A percentile compares a stretch with the other conserved stretches of the same genome.
Conservation (phyloP, 2,888 invertebrate species). For the Uropetala carovei region DNA sequence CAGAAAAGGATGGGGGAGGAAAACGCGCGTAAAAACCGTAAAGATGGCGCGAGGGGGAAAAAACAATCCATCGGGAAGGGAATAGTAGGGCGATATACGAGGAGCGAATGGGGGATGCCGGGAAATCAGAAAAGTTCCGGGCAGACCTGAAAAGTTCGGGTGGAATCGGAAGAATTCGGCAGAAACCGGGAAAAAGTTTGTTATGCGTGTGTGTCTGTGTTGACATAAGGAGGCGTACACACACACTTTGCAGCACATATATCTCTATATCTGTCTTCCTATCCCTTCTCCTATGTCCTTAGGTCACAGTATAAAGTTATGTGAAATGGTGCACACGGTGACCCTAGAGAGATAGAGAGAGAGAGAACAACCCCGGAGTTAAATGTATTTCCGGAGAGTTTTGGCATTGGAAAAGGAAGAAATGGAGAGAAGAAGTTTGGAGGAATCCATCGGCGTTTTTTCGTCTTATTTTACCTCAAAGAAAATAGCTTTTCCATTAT, state of each 20-base stretch:
- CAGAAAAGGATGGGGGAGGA: background rate
- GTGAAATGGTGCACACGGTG: background rate
- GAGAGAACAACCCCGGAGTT: slow-evolving; percentile 46
- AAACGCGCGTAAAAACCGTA: background rate
- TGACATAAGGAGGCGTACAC: background rate
- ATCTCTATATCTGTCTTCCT: background rate
- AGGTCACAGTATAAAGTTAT: slow-evolving; percentile 49
- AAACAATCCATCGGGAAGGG: background rate
- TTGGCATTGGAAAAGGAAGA: background rate
- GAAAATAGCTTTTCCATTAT: slow-evolving; percentile 61
- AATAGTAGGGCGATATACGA: background rate
- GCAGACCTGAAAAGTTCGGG: background rate
- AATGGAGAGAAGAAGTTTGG: background rate
- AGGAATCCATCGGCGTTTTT: background rate
- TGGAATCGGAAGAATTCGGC: slow-evolving; percentile 17
- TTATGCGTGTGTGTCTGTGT: background rate
- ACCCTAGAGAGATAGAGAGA: too few species aligned
- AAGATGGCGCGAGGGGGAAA: background rate
- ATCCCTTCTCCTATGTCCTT: background rate
- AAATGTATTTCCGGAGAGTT: slow-evolving; percentile 55
- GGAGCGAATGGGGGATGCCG: background rate
- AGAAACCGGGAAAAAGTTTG: background rate
- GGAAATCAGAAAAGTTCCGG: slow-evolving; percentile 4
- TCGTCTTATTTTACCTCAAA: slow-evolving; percentile 14
- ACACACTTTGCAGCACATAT: slow-evolving; percentile 1